Conservation (phyloP, 2,797 vertebrate genomes). For the Falco columbarius region DNA sequence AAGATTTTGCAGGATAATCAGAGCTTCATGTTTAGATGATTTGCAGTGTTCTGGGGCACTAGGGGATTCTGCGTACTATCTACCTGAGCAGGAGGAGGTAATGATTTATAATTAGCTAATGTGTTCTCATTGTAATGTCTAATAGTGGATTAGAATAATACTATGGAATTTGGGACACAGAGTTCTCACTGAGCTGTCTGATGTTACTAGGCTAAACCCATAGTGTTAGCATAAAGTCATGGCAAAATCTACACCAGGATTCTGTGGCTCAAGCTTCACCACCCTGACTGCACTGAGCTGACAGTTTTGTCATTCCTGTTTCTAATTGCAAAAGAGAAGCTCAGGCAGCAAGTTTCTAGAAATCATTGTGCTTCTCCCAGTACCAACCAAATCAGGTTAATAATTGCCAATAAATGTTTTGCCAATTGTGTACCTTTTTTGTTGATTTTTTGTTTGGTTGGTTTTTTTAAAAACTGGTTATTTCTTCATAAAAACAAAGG, state of each 20-base stretch:
- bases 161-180: constrained; percentile 41
- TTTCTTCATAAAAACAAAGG: constrained; percentile 24
- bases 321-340: background rate
- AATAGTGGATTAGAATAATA: constrained; percentile 39
- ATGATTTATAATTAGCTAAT: constrained; percentile 56
- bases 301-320: background rate
- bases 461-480: constrained; percentile 12
- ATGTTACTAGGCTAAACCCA: background rate
- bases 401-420: background rate
- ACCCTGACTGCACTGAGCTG: background rate
- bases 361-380: background rate
- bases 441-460: background rate
- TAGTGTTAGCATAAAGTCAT: background rate
- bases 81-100: constrained; percentile 38
- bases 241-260: background rate
- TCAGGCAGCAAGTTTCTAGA: background rate
- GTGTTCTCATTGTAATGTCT: constrained; percentile 16
- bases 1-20: background rate
- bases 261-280: background rate
- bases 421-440: background rate
- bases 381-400: background rate
- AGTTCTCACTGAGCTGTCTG: background rate
- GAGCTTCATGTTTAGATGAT: constrained; percentile 6
- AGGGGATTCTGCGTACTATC: constrained; percentile 3
- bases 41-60: constrained; percentile 1